Evolutionary conservation across 2,888 invertebrate species (phyloP), one percentile per base, ranked within the genome.

Genomic region (Nephrotoma guestfalica): DNA sequence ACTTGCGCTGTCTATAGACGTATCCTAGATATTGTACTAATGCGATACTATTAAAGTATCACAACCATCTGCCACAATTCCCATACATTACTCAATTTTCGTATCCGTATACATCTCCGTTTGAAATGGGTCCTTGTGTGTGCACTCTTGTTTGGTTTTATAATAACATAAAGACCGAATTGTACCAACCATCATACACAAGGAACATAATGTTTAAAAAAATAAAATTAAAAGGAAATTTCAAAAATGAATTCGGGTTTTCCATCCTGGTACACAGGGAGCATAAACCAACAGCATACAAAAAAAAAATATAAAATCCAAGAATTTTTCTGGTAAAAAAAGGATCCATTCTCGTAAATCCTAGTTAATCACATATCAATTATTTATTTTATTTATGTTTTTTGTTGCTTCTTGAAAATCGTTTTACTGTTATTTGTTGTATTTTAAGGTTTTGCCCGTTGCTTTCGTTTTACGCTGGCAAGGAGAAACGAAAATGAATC

Each of bases 341-440:
- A 83, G 83, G 83, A 83, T 83, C 30, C 41, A 83, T 13, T 57
- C 51, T 57, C 15, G n/a, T 40, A 83, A 83, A 83, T 83, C 83
- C 83, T 83, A 41, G 83, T 83, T 83, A 83, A 83, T 83, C 83
- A 83, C 83, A 40, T 83, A 83, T 83, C 83, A 83, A 83, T 83
- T 83, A 83, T 83, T 83, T 83, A 57, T 57, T 57, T 57, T 57
- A 57, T 57, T 57, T 57, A 57, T 57, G 4, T 47, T 47, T 47
- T 47, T 15, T 30, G 30, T 30, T 30, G 30, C 30, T 57, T 15
- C 15, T 57, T 57, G 15, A 15, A 57, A 57, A 6, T 15, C 51
- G 15, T 57, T 15, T 57, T 57, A 18, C 51, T 57, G 15, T 57
- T 51, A 51, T 11, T 4, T 45, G 4, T 13, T 47, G 47, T 13